Evolutionary conservation across 2,888 invertebrate species (phyloP), one percentile per base, ranked within the genome.

Genomic region (Platycheirus albimanus): DNA sequence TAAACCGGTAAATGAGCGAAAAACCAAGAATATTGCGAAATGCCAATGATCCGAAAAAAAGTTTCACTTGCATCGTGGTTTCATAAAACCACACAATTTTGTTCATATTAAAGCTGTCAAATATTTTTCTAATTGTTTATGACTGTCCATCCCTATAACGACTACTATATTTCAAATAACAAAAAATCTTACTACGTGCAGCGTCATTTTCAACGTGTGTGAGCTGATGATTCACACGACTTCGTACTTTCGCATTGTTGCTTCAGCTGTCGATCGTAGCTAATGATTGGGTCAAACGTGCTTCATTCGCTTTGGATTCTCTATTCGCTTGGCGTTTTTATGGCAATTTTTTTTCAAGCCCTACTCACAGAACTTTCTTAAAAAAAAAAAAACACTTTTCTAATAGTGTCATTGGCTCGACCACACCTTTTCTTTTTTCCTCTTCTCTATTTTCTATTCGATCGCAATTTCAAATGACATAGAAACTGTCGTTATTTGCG

Each of bases 241-340:
- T 43, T 43, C 15, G 19, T 11, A 45, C 45, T 45, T 45, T 45
- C 5, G 6, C 2, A 1, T 45, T 45, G 45, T 8, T 33, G 15
- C 3, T 45, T 11, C 5, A 17, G 13, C 15, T 15, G 43, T 0
- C 19, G 45, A 45, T 45, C 19, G 45, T 19, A 19, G 10, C 19
- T 45, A 19, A 10, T 8, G 45, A 45, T 45, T 10, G 19, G 17
- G 45, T 45, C 38, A 38, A 19, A 19, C 45, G 45, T 45, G 45
- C 17, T 45, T 19, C 19, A 41, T 41, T 41, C 13, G 0, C 3
- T 41, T 3, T 13, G 13, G 6, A 5, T 41, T 41, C 7, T 41
- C 13, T 13, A 41, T 36, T 36, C 3, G 38, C 2, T 13, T 13
- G 4, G 3, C n/a, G 3, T 41, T 13, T n/a, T 13, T 41, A 3